Base-by-base conservation (phyloP, 2,113 vertebrate species). In the Gallinago jamesoni region DNA sequence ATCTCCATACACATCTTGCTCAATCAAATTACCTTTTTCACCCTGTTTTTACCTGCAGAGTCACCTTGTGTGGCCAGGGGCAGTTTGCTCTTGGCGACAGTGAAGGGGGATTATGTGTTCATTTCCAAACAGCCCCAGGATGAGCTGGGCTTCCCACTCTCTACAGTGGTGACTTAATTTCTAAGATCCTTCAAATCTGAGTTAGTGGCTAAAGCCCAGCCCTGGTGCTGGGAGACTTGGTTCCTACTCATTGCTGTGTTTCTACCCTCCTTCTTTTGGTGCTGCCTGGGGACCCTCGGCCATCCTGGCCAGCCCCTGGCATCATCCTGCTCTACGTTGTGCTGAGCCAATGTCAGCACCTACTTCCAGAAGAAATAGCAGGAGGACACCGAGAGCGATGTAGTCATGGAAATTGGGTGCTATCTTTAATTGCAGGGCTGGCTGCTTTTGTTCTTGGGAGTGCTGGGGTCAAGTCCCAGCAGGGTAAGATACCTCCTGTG, bases 241-340 rank as follows among this genome's bases (percentile, higher is more conserved):
- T 55, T 75, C 72, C 57, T 56, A 11, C 27, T 62, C 43, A 24
- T 73, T 45, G 21, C 13, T 17, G 10, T 27, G 50, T 45, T 69
- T 22, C 28, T n/a, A 4, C 13, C 14, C 28, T 80, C 41, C 57
- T 66, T 28, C 23, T 21, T n/a, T 75, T 1, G 3, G 13, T 78
- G 80, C 17, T 37, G 39, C 13, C 2, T 86, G 35, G 27, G 37
- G 24, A 48, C 22, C 19, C 52, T 70, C 4, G 8, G 33, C 70
- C 50, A 23, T 3, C 48, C 68, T 2, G 0, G 7, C 30, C 20
- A 15, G 28, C 30, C n/a, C 30, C 43, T 55, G 52, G 52, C 72
- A 50, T 19, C 30, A 22, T 6, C 41, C 17, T 0, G 0, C 60
- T 88, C 50, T 43, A 6, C 0, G 0, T 23, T 30, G 14, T 23